Percentiles rank a stretch among this genome's conserved stretches.
phyloP scores from a whole-genome alignment of 2,888 invertebrate genomes.

The Deilephila porcellus region DNA sequence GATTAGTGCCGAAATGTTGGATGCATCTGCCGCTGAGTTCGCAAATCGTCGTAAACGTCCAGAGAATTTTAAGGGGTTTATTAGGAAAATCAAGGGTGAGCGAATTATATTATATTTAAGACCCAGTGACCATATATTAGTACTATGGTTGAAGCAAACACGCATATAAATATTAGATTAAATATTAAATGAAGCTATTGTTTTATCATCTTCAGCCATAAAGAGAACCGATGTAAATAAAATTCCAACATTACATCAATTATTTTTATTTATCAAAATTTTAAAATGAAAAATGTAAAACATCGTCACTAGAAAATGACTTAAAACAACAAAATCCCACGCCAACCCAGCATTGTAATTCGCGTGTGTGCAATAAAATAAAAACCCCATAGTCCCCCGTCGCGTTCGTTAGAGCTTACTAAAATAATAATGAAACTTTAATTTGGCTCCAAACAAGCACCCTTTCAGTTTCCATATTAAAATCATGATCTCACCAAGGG shows the following conservation, averaged over 20 bases:
- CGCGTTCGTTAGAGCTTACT: constrained; percentile 9
- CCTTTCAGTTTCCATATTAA: constrained; percentile 76
- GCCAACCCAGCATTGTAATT: background rate
- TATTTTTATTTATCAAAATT: too few species aligned
- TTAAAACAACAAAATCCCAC: background rate
- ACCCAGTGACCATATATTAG: too few species aligned
- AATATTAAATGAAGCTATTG: too few species aligned
- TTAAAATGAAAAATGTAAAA: too few species aligned
- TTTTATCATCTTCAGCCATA: too few species aligned
- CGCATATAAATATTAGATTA: too few species aligned
- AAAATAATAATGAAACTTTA: constrained; percentile 74
- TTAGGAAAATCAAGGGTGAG: background rate
- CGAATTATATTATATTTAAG: too few species aligned
- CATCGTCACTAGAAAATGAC: too few species aligned
- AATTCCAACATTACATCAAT: too few species aligned
- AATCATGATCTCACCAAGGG: constrained; percentile 74
- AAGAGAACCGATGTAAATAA: too few species aligned
- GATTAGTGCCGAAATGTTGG: constrained; percentile 60
- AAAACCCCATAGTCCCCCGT: constrained; percentile 8
- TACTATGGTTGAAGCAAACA: too few species aligned
- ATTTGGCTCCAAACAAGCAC: constrained; percentile 74
- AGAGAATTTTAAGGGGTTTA: background rate
- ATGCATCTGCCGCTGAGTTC: constrained; percentile 60
- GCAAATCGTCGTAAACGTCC: constrained; percentile 9
- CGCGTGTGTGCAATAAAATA: constrained; percentile 1